Evolutionary conservation across 2,797 vertebrate species (phyloP), one percentile per base, ranked within the genome.

Genomic region (Rhabdomys pumilio): DNA sequence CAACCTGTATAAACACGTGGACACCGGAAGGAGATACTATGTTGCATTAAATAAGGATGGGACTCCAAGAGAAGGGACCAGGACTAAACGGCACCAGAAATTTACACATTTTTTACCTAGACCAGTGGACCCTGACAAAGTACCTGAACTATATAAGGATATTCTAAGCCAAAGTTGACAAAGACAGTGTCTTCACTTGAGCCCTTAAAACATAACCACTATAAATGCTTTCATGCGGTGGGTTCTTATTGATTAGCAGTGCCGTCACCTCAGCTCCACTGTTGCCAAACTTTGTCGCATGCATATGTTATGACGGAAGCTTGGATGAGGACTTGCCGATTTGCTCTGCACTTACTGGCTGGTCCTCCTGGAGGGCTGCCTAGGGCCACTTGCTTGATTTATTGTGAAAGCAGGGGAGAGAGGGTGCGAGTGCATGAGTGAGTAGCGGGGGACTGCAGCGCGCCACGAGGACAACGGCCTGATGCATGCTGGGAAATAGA

Each of bases 81-180:
- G 99, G 98, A 99, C 99, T 96, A 99, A 99, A 98, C 98, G 99
- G 98, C 99, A 99, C 98, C 99, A 99, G 98, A 99, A 99, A 98
- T 99, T 99, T 98, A 99, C 99, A 63, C 99, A 99, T 98, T 99
- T 99, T 99, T 99, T 99, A 98, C 99, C 99, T 13, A 99, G 99
- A 98, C 99, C 99, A 1, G 99, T 99, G 97, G 99, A 99, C 98
- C 99, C 99, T 1, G 99, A 99, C 91, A 99, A 99, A 98, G 99
- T 99, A 94, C 99, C 99, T 0, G 99, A 99, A 98, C 99, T 99
- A 97, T 99, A 99, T 99, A 99, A 99, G 98, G 99, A 99, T 99
- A 99, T 99, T 98, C 98, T 99, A 99, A 99, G 99, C 98, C 99
- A 99, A 99, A 99, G 99, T 98, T 99, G 99, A 99, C 99, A 99